These are phyloP conservation scores for Pyrrhosoma nymphula DNA, from an alignment of 2,888 invertebrate genomes.

Conservation along the genomic window DNA sequence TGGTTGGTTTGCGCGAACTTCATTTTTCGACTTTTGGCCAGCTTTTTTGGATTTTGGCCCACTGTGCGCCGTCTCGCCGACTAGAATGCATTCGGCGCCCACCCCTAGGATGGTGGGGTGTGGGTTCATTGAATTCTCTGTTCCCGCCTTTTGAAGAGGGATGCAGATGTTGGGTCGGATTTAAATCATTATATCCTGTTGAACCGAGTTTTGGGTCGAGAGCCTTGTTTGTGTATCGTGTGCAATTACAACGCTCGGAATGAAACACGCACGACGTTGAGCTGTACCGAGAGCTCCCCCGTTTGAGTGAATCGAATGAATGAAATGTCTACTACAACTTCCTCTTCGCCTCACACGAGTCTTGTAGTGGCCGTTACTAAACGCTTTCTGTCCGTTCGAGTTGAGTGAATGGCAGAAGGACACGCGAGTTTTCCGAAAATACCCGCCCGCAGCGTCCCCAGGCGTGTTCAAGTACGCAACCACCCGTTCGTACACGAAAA, in stretches of 20 bases:
- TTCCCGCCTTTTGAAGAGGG: background rate
- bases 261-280: background rate
- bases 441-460: background rate
- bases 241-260: background rate
- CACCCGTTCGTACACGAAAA: too few species aligned
- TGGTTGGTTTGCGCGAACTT: too few species aligned
- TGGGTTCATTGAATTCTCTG: too few species aligned
- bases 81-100: too few species aligned
- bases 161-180: background rate
- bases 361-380: background rate
- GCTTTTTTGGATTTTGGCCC: too few species aligned
- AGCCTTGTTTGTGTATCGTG: too few species aligned
- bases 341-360: background rate
- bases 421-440: background rate
- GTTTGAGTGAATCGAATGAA: background rate
- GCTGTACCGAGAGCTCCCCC: too few species aligned
- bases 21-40: too few species aligned
- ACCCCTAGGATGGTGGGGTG: too few species aligned
- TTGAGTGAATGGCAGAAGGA: background rate
- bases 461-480: too few species aligned
- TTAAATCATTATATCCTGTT: slow-evolving; percentile 6
- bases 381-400: background rate
- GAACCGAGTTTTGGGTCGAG: background rate
- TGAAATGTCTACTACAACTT: background rate
- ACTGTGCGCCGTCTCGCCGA: too few species aligned